A percentile compares a stretch with the other conserved stretches of the same genome.
Evolutionary conservation across 2,113 vertebrate species (phyloP).

Genomic region (Upupa epops): DNA sequence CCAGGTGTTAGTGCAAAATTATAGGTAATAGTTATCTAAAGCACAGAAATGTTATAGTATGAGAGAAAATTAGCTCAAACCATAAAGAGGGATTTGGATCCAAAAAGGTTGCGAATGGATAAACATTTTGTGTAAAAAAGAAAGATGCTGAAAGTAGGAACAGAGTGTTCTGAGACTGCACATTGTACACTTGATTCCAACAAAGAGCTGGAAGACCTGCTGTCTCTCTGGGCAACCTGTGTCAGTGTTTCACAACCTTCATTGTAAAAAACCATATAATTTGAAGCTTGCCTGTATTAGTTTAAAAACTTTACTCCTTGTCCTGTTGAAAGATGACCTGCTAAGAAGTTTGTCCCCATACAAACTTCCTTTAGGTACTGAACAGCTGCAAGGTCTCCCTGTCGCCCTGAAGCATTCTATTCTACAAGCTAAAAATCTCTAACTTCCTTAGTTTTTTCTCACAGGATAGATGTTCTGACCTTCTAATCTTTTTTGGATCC

Average conservation of each 20-base stretch:
- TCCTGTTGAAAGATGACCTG: neutral
- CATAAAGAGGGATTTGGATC: neutral
- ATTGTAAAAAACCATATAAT: neutral
- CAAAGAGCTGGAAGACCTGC: neutral
- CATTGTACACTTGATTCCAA: neutral
- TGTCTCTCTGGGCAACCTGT: neutral
- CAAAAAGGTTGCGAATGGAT: neutral
- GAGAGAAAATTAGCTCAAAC: neutral
- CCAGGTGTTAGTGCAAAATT: neutral
- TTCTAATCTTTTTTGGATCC: neutral
- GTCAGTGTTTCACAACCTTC: neutral
- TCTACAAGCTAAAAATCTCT: neutral
- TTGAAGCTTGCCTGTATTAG: neutral
- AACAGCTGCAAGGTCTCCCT: neutral
- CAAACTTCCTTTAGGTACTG: neutral
- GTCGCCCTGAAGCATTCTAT: neutral
- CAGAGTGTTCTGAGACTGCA: neutral
- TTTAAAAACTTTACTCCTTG: neutral
- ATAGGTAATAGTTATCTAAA: neutral
- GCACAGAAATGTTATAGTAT: neutral
- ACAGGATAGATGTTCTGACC: neutral
- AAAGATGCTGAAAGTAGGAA: neutral
- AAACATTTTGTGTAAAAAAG: neutral
- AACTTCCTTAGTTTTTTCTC: neutral
- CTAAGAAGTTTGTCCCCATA: neutral